Percentiles rank a stretch among this genome's conserved stretches.
Evolutionary conservation across 92 coral and sea anemone genomes (phyloP).

Genomic region (Ricordea florida): DNA sequence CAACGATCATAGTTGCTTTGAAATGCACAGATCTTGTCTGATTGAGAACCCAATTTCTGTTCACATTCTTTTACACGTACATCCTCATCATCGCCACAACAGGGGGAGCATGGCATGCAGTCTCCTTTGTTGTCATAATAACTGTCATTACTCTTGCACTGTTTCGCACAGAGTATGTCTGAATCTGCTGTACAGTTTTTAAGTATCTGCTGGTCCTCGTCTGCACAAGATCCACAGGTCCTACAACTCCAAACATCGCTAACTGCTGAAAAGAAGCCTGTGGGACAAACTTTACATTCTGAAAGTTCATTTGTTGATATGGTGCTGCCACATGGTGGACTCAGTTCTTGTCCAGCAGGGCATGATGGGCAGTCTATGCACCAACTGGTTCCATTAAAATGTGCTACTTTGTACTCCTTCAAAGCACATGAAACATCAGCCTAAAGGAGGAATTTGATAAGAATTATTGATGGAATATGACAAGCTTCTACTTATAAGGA

Average conservation of each 20-base stretch:
- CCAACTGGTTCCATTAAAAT: too few relatives aligned
- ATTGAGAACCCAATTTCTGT: background rate
- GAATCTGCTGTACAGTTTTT: background rate
- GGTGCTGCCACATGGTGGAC: background rate
- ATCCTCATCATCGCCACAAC: conserved; percentile 16
- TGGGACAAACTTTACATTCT: background rate
- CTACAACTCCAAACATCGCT: background rate
- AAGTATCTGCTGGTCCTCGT: conserved; percentile 5
- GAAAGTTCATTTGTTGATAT: background rate
- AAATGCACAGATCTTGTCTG: conserved; percentile 17
- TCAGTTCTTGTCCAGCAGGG: conserved; percentile 7
- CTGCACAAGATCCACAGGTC: conserved; percentile 14
- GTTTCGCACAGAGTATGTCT: background rate
- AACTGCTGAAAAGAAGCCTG: background rate
- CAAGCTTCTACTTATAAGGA: too few relatives aligned
- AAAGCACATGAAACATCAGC: too few relatives aligned
- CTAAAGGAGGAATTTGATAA: too few relatives aligned
- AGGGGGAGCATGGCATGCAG: conserved; percentile 1
- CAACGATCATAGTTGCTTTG: background rate
- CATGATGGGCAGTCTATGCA: conserved; percentile 8
- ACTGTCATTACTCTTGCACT: background rate
- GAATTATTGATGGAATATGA: too few relatives aligned
- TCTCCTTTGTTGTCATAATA: background rate
- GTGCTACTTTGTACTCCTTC: too few relatives aligned
- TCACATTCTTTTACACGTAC: background rate